Evolutionary conservation across 2,888 invertebrate genomes (phyloP).

Genomic region (Morinoia aosen): DNA sequence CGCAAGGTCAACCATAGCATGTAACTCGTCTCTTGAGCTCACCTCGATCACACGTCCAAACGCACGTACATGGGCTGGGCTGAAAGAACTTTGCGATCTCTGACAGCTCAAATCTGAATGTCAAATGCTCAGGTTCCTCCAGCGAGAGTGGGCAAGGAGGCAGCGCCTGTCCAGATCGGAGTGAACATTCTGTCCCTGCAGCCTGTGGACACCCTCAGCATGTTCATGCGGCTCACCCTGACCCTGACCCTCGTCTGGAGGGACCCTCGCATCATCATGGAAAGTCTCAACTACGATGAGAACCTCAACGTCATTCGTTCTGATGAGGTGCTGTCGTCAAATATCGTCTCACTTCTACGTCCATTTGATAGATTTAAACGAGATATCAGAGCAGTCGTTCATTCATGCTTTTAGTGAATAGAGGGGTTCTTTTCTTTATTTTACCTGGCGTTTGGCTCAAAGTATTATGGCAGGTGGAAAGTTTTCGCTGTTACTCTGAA

Average conservation of each 20-base stretch:
- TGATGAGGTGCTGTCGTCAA: background rate
- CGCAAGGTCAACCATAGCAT: background rate
- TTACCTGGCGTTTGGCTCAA: no score
- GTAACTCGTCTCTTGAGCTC: background rate
- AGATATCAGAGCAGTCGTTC: background rate
- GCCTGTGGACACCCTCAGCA: constrained; percentile 61
- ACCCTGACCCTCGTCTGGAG: constrained; percentile 58
- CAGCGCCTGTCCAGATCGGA: constrained; percentile 57
- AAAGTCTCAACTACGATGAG: constrained; percentile 65
- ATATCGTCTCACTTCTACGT: background rate
- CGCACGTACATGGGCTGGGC: background rate
- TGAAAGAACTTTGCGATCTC: background rate
- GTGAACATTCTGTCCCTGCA: constrained; percentile 63
- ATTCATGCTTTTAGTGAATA: background rate
- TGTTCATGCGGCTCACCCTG: constrained; percentile 58
- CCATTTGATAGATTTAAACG: background rate
- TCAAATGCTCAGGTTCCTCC: constrained; percentile 62
- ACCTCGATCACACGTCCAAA: background rate
- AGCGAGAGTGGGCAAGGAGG: constrained; percentile 59
- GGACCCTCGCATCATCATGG: constrained; percentile 63
- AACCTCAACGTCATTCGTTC: constrained; percentile 61
- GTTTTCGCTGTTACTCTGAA: background rate
- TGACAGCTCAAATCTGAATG: background rate
- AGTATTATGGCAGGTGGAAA: background rate
- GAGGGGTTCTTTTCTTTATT: background rate